phyloP scores from a whole-genome alignment of 2,113 vertebrate genomes.

The Cyprinodon brontotheroides region DNA sequence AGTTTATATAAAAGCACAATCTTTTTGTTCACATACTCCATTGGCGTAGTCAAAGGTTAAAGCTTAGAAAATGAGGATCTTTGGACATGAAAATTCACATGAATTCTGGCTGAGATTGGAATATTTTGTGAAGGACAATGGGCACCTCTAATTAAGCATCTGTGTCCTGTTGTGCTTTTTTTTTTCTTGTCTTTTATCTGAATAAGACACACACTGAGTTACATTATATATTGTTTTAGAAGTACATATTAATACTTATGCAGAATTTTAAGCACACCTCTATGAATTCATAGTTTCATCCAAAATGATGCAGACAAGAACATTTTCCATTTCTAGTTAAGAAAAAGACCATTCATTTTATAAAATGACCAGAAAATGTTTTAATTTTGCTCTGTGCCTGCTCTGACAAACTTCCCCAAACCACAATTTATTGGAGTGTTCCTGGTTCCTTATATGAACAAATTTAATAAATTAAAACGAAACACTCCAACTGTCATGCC shows the following conservation, averaged over 20 bases:
- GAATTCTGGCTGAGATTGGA: no score
- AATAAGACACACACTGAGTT: background rate
- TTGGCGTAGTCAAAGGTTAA: no score
- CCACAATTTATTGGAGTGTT: conserved; percentile 70
- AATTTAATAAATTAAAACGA: conserved; percentile 81
- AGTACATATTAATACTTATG: background rate
- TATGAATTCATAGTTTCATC: background rate
- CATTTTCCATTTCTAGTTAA: conserved; percentile 5
- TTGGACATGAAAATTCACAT: no score
- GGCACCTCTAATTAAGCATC: background rate
- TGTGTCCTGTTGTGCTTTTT: background rate
- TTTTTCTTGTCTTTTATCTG: background rate
- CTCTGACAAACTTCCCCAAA: conserved; percentile 61
- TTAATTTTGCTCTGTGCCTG: conserved; percentile 50
- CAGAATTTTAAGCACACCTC: background rate
- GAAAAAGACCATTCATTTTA: conserved; percentile 13
- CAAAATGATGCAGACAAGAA: background rate
- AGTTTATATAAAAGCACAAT: no score
- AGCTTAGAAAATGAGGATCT: no score
- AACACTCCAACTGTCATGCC: conserved; percentile 59
- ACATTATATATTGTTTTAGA: background rate
- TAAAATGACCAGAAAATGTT: conserved; percentile 16
- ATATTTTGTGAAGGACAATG: background rate
- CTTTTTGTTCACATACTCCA: no score
- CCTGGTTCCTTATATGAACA: conserved; percentile 69